A percentile compares a stretch with the other conserved stretches of the same genome.
phyloP scores from a whole-genome alignment of 2,888 invertebrate species.

The Chymomyza fuscimana region DNA sequence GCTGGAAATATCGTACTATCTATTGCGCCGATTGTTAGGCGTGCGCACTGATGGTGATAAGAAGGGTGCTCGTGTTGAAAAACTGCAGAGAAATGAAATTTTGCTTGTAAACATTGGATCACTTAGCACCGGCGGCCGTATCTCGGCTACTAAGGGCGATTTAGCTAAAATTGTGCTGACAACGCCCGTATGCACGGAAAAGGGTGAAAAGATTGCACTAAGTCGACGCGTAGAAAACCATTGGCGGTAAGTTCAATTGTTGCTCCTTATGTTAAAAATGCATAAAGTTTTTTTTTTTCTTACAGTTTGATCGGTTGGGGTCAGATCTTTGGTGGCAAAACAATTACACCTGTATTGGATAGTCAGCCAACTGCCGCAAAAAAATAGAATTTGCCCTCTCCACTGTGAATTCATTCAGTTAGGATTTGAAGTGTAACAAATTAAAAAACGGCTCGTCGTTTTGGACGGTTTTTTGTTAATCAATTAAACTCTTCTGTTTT shows the following conservation, averaged over 20 bases:
- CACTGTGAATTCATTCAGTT: constrained; percentile 14
- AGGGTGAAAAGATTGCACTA: constrained; percentile 99
- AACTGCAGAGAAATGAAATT: constrained; percentile 93
- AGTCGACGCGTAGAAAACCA: constrained; percentile 99
- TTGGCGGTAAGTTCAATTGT: constrained; percentile 88
- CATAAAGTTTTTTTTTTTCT: constrained; percentile 47
- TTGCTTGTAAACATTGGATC: constrained; percentile 99
- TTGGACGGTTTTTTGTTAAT: constrained; percentile 16
- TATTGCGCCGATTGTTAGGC: constrained; percentile 96
- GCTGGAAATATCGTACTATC: constrained; percentile 98
- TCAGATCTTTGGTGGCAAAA: constrained; percentile 97
- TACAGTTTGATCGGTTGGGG: constrained; percentile 99
- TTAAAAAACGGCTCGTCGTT: constrained; percentile 25
- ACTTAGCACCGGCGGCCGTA: constrained; percentile 97
- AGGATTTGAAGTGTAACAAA: constrained; percentile 40
- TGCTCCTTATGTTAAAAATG: neutral
- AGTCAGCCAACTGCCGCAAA: constrained; percentile 55
- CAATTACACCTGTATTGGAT: constrained; percentile 88
- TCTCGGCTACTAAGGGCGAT: constrained; percentile 96
- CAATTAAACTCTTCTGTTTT: constrained; percentile 9
- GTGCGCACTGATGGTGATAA: constrained; percentile 99
- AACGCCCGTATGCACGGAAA: constrained; percentile 99
- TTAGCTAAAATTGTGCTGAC: constrained; percentile 98
- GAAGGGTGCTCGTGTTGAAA: constrained; percentile 98
- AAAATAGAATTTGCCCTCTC: constrained; percentile 41